Percentiles rank a stretch among this genome's conserved stretches.
phyloP scores from a whole-genome alignment of 1,140 invertebrate species.

The Hetaerina americana region DNA sequence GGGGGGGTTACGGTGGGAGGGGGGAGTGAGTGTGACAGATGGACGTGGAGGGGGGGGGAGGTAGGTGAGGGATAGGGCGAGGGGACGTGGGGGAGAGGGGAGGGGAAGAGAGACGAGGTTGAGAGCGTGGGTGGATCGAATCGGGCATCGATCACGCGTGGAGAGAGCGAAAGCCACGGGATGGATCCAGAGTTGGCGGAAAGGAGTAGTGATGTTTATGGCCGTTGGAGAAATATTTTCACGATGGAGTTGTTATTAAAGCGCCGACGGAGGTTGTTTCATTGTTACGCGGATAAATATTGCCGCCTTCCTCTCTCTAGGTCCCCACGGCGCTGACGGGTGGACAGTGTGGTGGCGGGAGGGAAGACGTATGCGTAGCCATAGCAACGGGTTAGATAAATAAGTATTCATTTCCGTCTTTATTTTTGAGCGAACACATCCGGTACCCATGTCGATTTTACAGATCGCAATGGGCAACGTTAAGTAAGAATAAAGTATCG shows the following conservation, averaged over 20 bases:
- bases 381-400: no score
- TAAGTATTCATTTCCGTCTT: no score
- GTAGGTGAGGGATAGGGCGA: background rate
- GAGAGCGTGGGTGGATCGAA: background rate
- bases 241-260: background rate
- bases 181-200: background rate
- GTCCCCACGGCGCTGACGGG: no score
- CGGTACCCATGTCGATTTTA: background rate
- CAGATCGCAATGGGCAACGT: background rate
- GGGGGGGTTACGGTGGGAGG: background rate
- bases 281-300: background rate
- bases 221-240: background rate
- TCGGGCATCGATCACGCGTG: background rate
- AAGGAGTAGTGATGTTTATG: background rate
- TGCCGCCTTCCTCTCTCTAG: background rate
- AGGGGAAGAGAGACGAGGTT: no score
- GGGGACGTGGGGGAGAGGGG: background rate
- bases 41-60: background rate
- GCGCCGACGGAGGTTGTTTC: background rate
- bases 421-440: no score
- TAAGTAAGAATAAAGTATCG: no score
- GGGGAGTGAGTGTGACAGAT: background rate
- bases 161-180: no score
- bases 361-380: no score
- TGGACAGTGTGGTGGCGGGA: no score